These are phyloP conservation scores for Hypolimnas misippus DNA, from an alignment of 2,888 invertebrate genomes.

Conservation along the genomic window DNA sequence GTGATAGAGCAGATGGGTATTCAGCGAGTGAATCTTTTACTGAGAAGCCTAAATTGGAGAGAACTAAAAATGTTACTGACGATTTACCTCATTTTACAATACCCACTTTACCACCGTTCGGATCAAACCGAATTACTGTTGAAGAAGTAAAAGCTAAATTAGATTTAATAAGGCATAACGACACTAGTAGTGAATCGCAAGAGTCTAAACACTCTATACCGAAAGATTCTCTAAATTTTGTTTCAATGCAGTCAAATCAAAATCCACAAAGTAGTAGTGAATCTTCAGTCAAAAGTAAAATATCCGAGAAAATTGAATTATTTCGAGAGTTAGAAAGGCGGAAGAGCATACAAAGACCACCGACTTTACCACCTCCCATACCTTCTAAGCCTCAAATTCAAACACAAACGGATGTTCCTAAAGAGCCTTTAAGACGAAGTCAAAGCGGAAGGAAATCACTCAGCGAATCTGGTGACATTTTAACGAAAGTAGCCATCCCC, in stretches of 20 bases:
- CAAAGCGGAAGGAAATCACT: slow-evolving; percentile 78
- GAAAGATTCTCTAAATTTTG: slow-evolving; percentile 55
- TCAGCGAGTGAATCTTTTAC: slow-evolving; percentile 75
- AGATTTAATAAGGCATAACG: slow-evolving; percentile 74
- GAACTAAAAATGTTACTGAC: slow-evolving; percentile 82
- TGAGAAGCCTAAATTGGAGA: slow-evolving; percentile 79
- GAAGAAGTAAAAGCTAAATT: slow-evolving; percentile 85
- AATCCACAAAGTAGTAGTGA: slow-evolving; percentile 66
- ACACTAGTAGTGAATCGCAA: slow-evolving; percentile 79
- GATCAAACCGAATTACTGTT: slow-evolving; percentile 74
- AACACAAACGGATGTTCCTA: slow-evolving; percentile 56
- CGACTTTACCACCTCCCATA: slow-evolving; percentile 76
- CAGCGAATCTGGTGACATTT: slow-evolving; percentile 89
- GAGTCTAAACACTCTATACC: slow-evolving; percentile 76
- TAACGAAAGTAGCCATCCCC: slow-evolving; percentile 94
- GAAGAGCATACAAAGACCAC: slow-evolving; percentile 76
- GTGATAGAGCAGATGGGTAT: slow-evolving; percentile 82
- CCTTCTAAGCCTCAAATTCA: slow-evolving; percentile 68
- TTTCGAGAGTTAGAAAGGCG: slow-evolving; percentile 77
- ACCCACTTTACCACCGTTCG: slow-evolving; percentile 64
- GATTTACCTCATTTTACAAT: slow-evolving; percentile 82
- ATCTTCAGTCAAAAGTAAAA: slow-evolving; percentile 76
- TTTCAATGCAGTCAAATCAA: slow-evolving; percentile 44
- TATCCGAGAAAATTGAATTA: slow-evolving; percentile 80
- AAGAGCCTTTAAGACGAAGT: slow-evolving; percentile 73